These are phyloP conservation scores for Luscinia luscinia DNA, from an alignment of 2,797 vertebrate genomes.

Conservation along the genomic window DNA sequence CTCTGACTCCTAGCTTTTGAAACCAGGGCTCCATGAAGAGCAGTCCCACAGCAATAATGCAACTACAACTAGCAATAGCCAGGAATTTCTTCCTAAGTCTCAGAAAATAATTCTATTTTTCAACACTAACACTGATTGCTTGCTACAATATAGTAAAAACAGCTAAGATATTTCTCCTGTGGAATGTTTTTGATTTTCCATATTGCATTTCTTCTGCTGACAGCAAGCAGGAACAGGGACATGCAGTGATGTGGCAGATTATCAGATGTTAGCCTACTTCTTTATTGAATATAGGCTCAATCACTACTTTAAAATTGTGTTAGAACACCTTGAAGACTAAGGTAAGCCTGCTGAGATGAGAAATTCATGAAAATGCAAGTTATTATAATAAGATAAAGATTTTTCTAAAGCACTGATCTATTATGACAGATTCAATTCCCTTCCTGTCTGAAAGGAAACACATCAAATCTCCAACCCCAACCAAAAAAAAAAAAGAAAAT, in stretches of 20 bases:
- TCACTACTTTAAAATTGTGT: background rate
- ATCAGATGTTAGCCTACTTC: background rate
- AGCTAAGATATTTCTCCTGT: background rate
- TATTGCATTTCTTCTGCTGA: background rate
- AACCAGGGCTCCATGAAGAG: background rate
- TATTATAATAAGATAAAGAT: background rate
- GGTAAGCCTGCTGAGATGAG: background rate
- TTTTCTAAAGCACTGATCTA: background rate
- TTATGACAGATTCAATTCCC: background rate
- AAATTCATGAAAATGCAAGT: background rate
- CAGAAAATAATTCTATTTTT: background rate
- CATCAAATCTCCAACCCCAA: background rate
- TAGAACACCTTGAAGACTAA: background rate
- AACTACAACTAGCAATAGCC: background rate
- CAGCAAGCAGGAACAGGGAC: background rate
- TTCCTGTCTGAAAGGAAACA: background rate
- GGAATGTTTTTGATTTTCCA: background rate
- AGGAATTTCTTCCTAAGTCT: background rate
- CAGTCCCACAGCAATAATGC: background rate
- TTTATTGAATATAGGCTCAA: background rate
- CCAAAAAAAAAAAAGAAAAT: background rate
- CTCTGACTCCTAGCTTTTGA: background rate
- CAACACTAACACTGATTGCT: background rate
- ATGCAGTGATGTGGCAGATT: background rate
- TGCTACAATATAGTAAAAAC: background rate